A percentile compares a stretch with the other conserved stretches of the same genome.
Evolutionary conservation across 2,888 invertebrate genomes (phyloP).

Genomic region (Leptopilina syphax): DNA sequence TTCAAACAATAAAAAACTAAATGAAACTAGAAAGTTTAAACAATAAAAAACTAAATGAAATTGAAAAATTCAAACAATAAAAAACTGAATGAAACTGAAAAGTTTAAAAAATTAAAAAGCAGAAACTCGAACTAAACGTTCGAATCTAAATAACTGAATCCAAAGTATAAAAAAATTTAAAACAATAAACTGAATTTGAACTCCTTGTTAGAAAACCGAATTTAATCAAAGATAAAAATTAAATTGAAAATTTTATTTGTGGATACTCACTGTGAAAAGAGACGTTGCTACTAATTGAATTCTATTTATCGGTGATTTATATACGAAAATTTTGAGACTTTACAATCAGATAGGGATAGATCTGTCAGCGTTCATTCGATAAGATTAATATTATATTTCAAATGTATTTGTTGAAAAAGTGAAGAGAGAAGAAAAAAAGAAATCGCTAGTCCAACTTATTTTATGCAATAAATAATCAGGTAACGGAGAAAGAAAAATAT

Average conservation of each 20-base stretch:
- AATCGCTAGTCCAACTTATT: background rate
- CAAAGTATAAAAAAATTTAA: too few relatives aligned
- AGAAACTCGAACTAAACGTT: too few relatives aligned
- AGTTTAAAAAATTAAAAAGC: too few relatives aligned
- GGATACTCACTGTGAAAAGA: constrained; percentile 13
- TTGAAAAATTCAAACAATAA: too few relatives aligned
- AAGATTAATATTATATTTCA: constrained; percentile 4
- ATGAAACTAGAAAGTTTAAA: too few relatives aligned
- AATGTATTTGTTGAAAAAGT: background rate
- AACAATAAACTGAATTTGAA: too few relatives aligned
- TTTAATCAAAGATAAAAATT: background rate
- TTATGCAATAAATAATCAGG: background rate
- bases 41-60: too few relatives aligned
- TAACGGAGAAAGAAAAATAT: background rate
- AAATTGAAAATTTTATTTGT: background rate
- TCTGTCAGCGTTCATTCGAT: background rate
- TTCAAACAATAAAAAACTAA: too few relatives aligned
- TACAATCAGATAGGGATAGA: background rate
- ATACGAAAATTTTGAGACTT: constrained; percentile 3
- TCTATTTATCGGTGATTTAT: constrained; percentile 16
- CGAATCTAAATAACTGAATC: too few relatives aligned
- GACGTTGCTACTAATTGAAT: constrained; percentile 15
- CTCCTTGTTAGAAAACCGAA: too few relatives aligned
- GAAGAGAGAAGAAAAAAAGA: background rate
- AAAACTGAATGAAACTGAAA: too few relatives aligned